Evolutionary conservation across 2,888 invertebrate genomes (phyloP).

Genomic region (Ypsolopha scabrella): DNA sequence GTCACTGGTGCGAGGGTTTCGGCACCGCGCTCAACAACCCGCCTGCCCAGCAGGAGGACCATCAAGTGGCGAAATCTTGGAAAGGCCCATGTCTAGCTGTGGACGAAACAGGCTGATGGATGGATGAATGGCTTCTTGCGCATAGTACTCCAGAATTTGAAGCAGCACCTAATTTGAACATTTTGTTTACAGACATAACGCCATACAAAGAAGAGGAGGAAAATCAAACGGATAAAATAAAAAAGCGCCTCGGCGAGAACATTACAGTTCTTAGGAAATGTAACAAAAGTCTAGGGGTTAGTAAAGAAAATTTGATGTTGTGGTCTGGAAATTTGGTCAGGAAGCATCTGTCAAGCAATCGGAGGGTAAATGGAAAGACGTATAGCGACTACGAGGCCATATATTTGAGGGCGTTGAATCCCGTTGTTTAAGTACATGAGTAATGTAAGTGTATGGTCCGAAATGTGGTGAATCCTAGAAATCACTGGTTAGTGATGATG

Average conservation of each 20-base stretch:
- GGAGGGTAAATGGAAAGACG: slow-evolving; percentile 32
- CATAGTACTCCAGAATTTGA: too few relatives aligned
- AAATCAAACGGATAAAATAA: slow-evolving; percentile 33
- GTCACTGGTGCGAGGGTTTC: too few relatives aligned
- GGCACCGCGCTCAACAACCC: too few relatives aligned
- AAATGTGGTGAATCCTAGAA: too few relatives aligned
- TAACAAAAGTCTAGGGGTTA: slow-evolving; percentile 28
- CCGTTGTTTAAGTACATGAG: background rate
- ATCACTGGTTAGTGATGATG: too few relatives aligned
- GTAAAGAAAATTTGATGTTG: slow-evolving; percentile 32
- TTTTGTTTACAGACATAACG: slow-evolving; percentile 32
- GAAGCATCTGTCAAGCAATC: slow-evolving; percentile 30
- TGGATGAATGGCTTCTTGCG: too few relatives aligned
- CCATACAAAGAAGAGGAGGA: slow-evolving; percentile 29
- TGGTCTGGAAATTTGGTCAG: slow-evolving; percentile 35
- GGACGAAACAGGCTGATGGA: too few relatives aligned
- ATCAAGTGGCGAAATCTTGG: too few relatives aligned
- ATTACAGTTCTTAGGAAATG: slow-evolving; percentile 33
- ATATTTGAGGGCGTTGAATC: slow-evolving; percentile 25
- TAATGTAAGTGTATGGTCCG: too few relatives aligned
- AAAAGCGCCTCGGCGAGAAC: slow-evolving; percentile 40
- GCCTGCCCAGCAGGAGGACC: too few relatives aligned
- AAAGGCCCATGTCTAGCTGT: too few relatives aligned
- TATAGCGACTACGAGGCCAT: slow-evolving; percentile 37
- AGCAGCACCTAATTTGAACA: background rate